These are phyloP conservation scores for Athene cunicularia DNA, from an alignment of 2,113 vertebrate species.

Conservation along the genomic window DNA sequence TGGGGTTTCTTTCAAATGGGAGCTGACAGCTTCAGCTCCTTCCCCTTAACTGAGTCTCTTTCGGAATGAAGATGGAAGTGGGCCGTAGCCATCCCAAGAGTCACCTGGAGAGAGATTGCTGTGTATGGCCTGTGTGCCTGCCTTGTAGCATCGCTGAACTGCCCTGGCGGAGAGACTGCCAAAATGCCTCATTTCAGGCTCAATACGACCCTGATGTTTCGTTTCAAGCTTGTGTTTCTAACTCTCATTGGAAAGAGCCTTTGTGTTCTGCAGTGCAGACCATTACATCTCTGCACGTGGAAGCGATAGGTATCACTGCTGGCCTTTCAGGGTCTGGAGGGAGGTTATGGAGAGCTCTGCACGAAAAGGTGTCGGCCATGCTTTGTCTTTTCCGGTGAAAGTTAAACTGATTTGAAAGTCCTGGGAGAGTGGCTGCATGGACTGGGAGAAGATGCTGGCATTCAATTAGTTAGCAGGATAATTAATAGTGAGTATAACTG, in stretches of 20 bases:
- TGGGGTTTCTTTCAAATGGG: background rate
- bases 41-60: background rate
- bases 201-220: background rate
- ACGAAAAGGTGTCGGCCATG: fast-evolving
- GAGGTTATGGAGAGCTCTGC: background rate
- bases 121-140: background rate
- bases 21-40: background rate
- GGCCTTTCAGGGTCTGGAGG: background rate
- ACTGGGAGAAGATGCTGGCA: background rate
- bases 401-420: background rate
- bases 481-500: background rate
- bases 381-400: background rate
- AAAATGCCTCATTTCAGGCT: background rate
- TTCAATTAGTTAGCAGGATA: background rate
- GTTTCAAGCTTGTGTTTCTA: background rate
- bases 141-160: background rate
- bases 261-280: background rate
- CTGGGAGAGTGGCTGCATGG: background rate
- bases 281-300: fast-evolving
- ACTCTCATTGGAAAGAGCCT: background rate
- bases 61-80: background rate
- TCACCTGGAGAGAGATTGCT: background rate
- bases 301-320: fast-evolving
- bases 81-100: background rate
- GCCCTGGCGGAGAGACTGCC: background rate